Evolutionary conservation across 2,888 invertebrate genomes (phyloP).

Genomic region (Heteromurus nitidus): DNA sequence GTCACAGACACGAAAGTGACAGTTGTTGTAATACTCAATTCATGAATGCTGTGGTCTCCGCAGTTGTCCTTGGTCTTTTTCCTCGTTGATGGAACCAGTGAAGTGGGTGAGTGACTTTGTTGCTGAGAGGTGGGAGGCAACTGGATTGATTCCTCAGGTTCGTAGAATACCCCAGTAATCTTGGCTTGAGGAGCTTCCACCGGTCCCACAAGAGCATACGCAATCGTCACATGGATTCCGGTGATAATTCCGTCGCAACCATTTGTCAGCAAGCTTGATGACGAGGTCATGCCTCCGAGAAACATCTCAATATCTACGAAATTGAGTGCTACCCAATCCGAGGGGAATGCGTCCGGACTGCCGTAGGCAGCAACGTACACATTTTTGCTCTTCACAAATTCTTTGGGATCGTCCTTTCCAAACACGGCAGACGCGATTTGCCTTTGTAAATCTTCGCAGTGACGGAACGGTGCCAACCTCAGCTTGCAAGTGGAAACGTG

Average conservation of each 20-base stretch:
- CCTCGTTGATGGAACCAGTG: too few species aligned
- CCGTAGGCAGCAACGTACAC: conserved; percentile 78
- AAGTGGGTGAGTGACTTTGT: too few species aligned
- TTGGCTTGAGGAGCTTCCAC: conserved; percentile 77
- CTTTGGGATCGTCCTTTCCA: conserved; percentile 41
- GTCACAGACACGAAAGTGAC: conserved; percentile 78
- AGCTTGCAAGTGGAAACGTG: conserved; percentile 56
- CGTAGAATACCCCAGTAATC: conserved; percentile 76
- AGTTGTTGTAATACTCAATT: conserved; percentile 75
- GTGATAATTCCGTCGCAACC: conserved; percentile 76
- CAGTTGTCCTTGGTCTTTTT: neutral
- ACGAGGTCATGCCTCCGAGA: conserved; percentile 29
- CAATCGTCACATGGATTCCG: conserved; percentile 76
- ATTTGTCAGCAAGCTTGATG: conserved; percentile 66
- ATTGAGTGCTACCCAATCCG: conserved; percentile 78
- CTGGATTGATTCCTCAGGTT: conserved; percentile 61
- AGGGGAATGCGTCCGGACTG: conserved; percentile 76
- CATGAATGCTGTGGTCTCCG: conserved; percentile 64
- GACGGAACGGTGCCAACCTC: conserved; percentile 39
- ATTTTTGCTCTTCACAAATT: conserved; percentile 35
- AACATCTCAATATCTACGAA: conserved; percentile 19
- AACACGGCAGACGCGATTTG: conserved; percentile 60
- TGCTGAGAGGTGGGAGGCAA: conserved; percentile 40
- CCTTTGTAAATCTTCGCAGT: conserved; percentile 60
- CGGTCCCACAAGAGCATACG: conserved; percentile 78